phyloP scores from a whole-genome alignment of 2,888 invertebrate genomes.

The Pediacus dermestoides region DNA sequence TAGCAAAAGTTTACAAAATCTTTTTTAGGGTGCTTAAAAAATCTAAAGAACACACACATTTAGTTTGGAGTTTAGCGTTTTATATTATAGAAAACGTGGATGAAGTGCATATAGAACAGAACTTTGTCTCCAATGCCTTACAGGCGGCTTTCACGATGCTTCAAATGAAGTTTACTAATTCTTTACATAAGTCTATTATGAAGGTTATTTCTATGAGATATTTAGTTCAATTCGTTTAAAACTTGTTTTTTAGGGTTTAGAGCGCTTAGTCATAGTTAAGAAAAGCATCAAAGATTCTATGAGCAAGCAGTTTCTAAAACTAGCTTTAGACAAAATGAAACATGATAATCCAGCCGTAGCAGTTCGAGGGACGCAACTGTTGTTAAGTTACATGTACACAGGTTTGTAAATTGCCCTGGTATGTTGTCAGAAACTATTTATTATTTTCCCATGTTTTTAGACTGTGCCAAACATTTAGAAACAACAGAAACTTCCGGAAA shows the following conservation, averaged over 20 bases:
- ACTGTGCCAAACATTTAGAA: slow-evolving; percentile 53
- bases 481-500: slow-evolving; percentile 50
- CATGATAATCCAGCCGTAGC: slow-evolving; percentile 66
- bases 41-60: slow-evolving; percentile 62
- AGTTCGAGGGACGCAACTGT: slow-evolving; percentile 68
- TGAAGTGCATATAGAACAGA: slow-evolving; percentile 59
- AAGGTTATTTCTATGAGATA: slow-evolving; percentile 35
- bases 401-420: slow-evolving; percentile 46
- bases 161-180: slow-evolving; percentile 25
- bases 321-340: slow-evolving; percentile 66
- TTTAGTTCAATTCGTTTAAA: slow-evolving; percentile 19
- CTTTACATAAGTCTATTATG: slow-evolving; percentile 33
- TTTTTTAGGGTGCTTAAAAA: slow-evolving; percentile 39
- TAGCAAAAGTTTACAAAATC: too few relatives aligned
- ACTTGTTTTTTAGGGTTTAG: slow-evolving; percentile 58
- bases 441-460: slow-evolving; percentile 38
- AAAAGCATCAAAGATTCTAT: slow-evolving; percentile 55
- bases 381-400: slow-evolving; percentile 77
- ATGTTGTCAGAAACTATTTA: not conserved
- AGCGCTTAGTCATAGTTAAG: slow-evolving; percentile 61
- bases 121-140: slow-evolving; percentile 57
- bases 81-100: slow-evolving; percentile 71
- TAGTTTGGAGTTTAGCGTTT: slow-evolving; percentile 73
- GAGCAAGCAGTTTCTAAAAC: slow-evolving; percentile 63
- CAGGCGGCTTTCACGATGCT: slow-evolving; percentile 56